Evolutionary conservation across 2,113 vertebrate genomes (phyloP).

Genomic region (Ameiurus melas): DNA sequence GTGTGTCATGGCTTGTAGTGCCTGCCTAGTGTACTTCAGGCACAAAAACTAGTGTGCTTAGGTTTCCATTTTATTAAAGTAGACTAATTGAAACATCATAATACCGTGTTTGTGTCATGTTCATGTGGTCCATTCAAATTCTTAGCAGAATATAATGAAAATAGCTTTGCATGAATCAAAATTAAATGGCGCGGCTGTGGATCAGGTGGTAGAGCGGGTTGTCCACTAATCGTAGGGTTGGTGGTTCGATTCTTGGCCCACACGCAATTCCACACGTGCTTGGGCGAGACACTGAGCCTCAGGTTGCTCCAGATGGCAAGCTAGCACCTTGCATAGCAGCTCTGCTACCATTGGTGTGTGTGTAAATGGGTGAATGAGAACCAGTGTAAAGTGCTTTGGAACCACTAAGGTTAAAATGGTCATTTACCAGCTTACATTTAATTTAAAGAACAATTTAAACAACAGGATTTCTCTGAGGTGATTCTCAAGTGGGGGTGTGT

Average conservation of each 20-base stretch:
- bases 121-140: not conserved
- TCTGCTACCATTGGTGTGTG: too few relatives aligned
- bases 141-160: not conserved
- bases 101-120: not conserved
- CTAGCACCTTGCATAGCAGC: too few relatives aligned
- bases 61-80: not conserved
- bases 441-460: too few relatives aligned
- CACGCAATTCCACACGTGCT: too few relatives aligned
- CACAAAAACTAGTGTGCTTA: not conserved
- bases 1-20: not conserved
- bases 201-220: too few relatives aligned
- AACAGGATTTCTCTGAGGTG: not conserved
- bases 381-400: too few relatives aligned
- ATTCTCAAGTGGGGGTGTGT: not conserved
- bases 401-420: too few relatives aligned
- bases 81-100: not conserved
- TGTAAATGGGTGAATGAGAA: too few relatives aligned
- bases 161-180: not conserved
- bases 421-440: not conserved
- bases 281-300: too few relatives aligned
- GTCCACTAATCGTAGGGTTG: too few relatives aligned
- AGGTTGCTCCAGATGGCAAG: too few relatives aligned
- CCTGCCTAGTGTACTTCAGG: not conserved
- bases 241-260: too few relatives aligned
- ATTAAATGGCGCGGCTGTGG: not conserved